These are phyloP conservation scores for Hyles vespertilio DNA, from an alignment of 1,140 invertebrate species.

Conservation along the genomic window DNA sequence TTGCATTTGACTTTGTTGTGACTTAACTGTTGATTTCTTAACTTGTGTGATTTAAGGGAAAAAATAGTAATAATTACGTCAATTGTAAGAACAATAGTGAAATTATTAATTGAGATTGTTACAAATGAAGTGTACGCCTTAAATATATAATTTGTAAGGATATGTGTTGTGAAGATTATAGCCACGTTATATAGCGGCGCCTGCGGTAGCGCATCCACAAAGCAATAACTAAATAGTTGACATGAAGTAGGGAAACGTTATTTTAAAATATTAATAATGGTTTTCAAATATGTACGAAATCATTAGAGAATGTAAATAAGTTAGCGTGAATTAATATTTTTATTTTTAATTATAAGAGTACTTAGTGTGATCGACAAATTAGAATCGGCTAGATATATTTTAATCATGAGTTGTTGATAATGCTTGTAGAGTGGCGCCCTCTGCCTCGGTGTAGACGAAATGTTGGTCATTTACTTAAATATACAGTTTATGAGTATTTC, in stretches of 20 bases:
- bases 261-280: conserved; percentile 14
- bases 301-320: conserved; percentile 54
- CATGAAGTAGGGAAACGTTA: conserved; percentile 28
- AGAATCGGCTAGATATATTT: conserved; percentile 53
- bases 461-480: background rate
- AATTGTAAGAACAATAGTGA: too few species aligned
- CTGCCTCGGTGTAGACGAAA: background rate
- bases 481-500: too few species aligned
- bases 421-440: conserved; percentile 1
- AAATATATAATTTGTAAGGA: too few species aligned
- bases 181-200: too few species aligned
- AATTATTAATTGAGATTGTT: too few species aligned
- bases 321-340: conserved; percentile 55
- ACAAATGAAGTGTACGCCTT: too few species aligned
- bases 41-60: too few species aligned
- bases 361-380: conserved; percentile 37
- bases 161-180: too few species aligned
- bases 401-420: conserved; percentile 26
- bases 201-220: background rate
- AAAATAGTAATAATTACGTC: too few species aligned
- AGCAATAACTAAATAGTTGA: conserved; percentile 29
- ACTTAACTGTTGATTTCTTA: too few species aligned
- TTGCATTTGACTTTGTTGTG: too few species aligned
- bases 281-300: conserved; percentile 21
- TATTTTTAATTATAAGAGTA: conserved; percentile 45